These are phyloP conservation scores for Apodemia duryi DNA, from an alignment of 2,888 invertebrate genomes.

Conservation along the genomic window DNA sequence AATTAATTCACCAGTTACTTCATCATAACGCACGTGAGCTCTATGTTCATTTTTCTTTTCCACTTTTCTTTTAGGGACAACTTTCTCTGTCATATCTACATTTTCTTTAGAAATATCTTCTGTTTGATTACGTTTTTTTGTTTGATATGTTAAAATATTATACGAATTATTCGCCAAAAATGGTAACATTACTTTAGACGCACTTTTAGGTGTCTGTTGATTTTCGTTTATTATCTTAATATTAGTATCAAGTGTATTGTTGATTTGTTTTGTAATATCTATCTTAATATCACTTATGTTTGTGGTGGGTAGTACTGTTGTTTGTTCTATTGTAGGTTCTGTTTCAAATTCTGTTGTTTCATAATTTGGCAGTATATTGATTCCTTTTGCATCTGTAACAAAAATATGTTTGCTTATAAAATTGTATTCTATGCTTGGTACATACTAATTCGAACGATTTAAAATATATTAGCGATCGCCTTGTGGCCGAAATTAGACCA, in stretches of 20 bases:
- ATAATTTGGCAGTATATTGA: not conserved
- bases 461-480: too few species aligned
- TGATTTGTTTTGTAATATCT: constrained; percentile 16
- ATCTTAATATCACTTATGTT: not conserved
- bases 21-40: constrained; percentile 61
- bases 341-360: not conserved
- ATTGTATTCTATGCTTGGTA: too few species aligned
- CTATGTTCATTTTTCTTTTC: constrained; percentile 49
- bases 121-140: constrained; percentile 36
- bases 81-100: constrained; percentile 29
- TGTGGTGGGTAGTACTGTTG: not conserved
- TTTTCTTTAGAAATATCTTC: constrained; percentile 35
- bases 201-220: constrained; percentile 49
- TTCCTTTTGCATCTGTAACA: constrained; percentile 11
- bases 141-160: constrained; percentile 44
- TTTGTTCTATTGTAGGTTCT: not conserved
- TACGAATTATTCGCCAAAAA: constrained; percentile 40
- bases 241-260: constrained; percentile 24
- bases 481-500: too few species aligned
- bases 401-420: not conserved
- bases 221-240: constrained; percentile 40
- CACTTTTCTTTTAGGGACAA: constrained; percentile 31
- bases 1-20: constrained; percentile 64
- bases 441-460: too few species aligned
- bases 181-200: constrained; percentile 58